Conservation (phyloP, 2,797 vertebrate species). For the Hirundo rustica region DNA sequence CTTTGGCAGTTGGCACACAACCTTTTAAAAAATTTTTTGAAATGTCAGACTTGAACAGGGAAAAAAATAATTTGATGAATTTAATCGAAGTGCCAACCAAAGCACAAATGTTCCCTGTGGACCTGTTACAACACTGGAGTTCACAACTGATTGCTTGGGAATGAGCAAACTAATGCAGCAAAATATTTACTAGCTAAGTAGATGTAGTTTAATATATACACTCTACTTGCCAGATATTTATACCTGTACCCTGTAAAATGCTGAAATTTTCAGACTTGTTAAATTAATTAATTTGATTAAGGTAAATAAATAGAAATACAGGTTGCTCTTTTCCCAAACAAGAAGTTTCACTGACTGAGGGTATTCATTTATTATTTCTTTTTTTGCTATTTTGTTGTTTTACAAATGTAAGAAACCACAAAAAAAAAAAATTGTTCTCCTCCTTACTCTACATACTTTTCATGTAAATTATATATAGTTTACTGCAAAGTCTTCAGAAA, state of each 20-base stretch:
- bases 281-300: constrained; percentile 48
- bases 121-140: constrained; percentile 28
- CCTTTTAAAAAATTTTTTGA: constrained; percentile 49
- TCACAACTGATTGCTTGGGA: constrained; percentile 43
- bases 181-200: constrained; percentile 42
- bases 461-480: constrained; percentile 49
- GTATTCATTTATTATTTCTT: background rate
- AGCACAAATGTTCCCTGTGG: constrained; percentile 62
- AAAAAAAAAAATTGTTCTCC: constrained; percentile 21
- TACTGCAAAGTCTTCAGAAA: constrained; percentile 44
- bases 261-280: background rate
- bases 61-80: constrained; percentile 53
- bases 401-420: background rate
- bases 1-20: constrained; percentile 62
- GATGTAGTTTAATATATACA: background rate
- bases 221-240: constrained; percentile 28
- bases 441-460: background rate
- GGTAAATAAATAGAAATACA: constrained; percentile 46
- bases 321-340: constrained; percentile 1
- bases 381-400: background rate
- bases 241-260: constrained; percentile 34
- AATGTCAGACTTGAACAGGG: constrained; percentile 61
- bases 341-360: background rate
- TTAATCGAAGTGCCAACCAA: constrained; percentile 62
- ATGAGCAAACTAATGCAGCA: constrained; percentile 33